phyloP scores from a whole-genome alignment of 2,888 invertebrate species.

The Leucozona laternaria region DNA sequence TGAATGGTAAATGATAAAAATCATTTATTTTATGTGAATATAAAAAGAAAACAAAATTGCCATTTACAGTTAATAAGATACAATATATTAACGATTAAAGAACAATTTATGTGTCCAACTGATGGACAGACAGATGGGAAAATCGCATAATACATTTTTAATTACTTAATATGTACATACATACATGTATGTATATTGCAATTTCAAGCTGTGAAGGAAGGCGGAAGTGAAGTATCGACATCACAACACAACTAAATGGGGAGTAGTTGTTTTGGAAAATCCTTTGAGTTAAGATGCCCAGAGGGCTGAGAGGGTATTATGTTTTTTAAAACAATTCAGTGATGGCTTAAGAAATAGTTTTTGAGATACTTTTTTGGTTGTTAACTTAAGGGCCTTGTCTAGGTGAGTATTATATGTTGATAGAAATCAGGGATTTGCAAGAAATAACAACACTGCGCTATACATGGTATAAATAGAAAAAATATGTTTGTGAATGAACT shows the following conservation, averaged over 20 bases:
- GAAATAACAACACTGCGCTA: no score
- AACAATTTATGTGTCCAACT: background rate
- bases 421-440: no score
- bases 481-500: no score
- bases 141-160: constrained; percentile 56
- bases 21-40: background rate
- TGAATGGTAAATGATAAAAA: background rate
- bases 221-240: background rate
- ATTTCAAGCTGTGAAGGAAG: background rate
- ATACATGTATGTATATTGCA: background rate
- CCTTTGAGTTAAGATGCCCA: background rate
- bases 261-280: background rate
- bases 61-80: constrained; percentile 24
- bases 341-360: background rate
- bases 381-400: no score
- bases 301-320: background rate
- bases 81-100: constrained; percentile 3
- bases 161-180: background rate
- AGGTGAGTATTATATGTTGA: no score
- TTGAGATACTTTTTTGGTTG: no score
- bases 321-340: background rate
- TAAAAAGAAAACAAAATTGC: background rate
- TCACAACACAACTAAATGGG: background rate
- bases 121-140: constrained; percentile 36
- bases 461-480: no score